Conservation (phyloP, 2,888 invertebrate species). For the Leucania comma region DNA sequence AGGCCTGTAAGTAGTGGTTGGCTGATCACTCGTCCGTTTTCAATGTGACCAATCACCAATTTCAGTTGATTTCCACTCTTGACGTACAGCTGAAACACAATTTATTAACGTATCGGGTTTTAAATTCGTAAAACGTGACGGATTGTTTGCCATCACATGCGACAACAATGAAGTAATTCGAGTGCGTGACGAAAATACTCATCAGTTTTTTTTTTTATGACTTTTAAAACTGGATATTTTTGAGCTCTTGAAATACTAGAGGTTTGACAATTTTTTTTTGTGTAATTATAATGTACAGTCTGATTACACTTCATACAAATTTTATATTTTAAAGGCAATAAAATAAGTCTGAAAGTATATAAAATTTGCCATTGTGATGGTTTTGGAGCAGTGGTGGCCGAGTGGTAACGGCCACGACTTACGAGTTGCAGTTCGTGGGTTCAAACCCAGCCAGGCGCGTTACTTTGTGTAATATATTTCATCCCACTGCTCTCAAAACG, state of each 20-base stretch:
- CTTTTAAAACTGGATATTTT: not conserved
- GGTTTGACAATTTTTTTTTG: not conserved
- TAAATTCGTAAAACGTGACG: constrained; percentile 49
- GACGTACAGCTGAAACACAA: constrained; percentile 45
- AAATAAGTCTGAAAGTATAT: no score
- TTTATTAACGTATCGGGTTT: constrained; percentile 51
- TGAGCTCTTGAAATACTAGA: not conserved
- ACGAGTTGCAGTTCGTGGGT: no score
- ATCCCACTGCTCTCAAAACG: no score
- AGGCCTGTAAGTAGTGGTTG: not conserved
- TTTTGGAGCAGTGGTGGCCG: no score
- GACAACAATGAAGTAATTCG: constrained; percentile 36
- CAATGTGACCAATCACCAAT: constrained; percentile 22
- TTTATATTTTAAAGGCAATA: no score
- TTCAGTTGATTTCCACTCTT: constrained; percentile 23
- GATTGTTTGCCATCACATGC: constrained; percentile 43
- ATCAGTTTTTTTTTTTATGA: not conserved
- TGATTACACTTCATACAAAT: no score
- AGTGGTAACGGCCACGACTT: no score
- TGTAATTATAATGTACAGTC: no score
- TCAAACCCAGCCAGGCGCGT: no score
- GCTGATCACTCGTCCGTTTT: constrained; percentile 4
- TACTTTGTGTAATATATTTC: no score
- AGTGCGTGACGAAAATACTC: constrained; percentile 28
- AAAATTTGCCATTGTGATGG: no score